These are phyloP conservation scores for Caenorhabditis tropicalis DNA, from an alignment of 1,140 invertebrate genomes.

Conservation along the genomic window DNA sequence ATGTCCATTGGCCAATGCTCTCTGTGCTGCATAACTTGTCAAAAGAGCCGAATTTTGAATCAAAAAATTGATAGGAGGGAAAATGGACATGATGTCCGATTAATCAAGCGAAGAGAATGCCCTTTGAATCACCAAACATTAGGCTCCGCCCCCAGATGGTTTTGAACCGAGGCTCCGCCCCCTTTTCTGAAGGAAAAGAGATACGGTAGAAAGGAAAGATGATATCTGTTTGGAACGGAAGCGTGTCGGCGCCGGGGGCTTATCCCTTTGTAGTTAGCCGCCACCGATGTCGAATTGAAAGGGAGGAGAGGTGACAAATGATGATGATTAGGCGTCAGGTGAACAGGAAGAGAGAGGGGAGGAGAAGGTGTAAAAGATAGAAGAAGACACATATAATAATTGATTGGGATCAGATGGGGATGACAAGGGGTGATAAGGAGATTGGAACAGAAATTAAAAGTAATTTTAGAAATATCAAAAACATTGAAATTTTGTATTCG, in stretches of 20 bases:
- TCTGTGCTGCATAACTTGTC: neutral
- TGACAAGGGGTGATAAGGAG: too few species aligned
- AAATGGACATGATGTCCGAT: neutral
- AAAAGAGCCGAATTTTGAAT: conserved; percentile 1
- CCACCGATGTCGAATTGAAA: too few species aligned
- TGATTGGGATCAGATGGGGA: too few species aligned
- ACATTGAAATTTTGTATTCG: too few species aligned
- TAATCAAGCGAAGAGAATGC: neutral
- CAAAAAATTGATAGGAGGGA: conserved; percentile 7
- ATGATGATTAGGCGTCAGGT: too few species aligned
- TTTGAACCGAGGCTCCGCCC: neutral
- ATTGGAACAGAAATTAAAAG: too few species aligned
- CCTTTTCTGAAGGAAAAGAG: neutral
- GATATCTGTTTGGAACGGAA: neutral
- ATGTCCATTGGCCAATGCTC: neutral
- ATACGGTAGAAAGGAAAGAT: neutral
- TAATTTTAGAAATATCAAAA: too few species aligned
- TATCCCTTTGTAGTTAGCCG: neutral
- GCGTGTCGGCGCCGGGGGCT: neutral
- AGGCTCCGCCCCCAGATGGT: neutral
- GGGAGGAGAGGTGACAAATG: conserved; percentile 4
- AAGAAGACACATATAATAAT: too few species aligned
- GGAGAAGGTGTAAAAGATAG: too few species aligned
- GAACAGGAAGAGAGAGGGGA: too few species aligned
- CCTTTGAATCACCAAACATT: neutral